Evolutionary conservation across 2,888 invertebrate species (phyloP).

Genomic region (Deroplatys truncata): DNA sequence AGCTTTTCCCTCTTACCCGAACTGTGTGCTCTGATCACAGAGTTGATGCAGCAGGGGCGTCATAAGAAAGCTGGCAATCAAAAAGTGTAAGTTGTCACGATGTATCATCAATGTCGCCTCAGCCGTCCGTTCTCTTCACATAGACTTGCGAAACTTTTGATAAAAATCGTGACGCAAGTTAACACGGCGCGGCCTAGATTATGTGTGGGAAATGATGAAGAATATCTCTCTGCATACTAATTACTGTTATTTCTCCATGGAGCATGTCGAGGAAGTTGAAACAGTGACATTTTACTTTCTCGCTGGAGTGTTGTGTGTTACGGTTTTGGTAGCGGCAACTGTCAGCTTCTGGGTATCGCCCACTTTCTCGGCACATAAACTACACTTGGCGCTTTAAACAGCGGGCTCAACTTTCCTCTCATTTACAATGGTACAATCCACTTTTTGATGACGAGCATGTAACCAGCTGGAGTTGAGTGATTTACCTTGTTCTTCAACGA

Average conservation of each 20-base stretch:
- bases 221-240: neutral
- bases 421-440: too few relatives aligned
- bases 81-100: neutral
- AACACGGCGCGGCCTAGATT: neutral
- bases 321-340: neutral
- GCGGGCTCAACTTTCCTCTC: too few relatives aligned
- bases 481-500: too few relatives aligned
- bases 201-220: neutral
- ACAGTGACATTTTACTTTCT: neutral
- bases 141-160: neutral
- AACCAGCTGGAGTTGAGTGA: too few relatives aligned
- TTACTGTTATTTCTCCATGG: neutral
- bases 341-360: too few relatives aligned
- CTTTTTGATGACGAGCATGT: too few relatives aligned
- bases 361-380: too few relatives aligned
- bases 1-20: too few relatives aligned
- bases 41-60: too few relatives aligned
- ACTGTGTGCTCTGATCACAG: too few relatives aligned
- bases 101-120: neutral
- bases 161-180: neutral
- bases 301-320: neutral
- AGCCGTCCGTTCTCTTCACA: neutral
- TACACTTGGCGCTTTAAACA: too few relatives aligned
- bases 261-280: neutral
- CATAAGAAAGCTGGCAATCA: neutral